Conservation (phyloP, 2,797 vertebrate genomes). For the Micrastur ruficollis region DNA sequence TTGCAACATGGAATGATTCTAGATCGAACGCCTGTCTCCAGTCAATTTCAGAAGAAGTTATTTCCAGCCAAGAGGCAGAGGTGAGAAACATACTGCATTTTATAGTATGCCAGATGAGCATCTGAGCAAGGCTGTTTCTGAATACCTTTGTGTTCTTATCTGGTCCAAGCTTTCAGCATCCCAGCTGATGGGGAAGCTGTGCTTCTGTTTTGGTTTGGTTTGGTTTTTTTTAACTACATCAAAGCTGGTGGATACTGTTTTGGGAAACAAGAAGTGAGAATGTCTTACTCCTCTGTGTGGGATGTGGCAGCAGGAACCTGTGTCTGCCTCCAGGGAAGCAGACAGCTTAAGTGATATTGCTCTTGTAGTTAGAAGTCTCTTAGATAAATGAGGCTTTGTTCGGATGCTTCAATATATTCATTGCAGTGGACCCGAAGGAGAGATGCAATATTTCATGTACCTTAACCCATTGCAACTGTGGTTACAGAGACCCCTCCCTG, state of each 20-base stretch:
- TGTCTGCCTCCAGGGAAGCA: background rate
- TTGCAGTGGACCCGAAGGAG: background rate
- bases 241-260: background rate
- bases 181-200: background rate
- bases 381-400: background rate
- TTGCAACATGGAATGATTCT: background rate
- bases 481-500: background rate
- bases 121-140: background rate
- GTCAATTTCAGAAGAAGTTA: background rate
- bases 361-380: background rate
- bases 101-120: background rate
- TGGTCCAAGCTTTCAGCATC: background rate
- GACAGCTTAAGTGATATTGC: background rate
- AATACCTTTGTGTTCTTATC: background rate
- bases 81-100: background rate
- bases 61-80: background rate
- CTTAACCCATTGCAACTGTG: background rate
- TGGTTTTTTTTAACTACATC: background rate
- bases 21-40: background rate
- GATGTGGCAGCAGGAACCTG: background rate
- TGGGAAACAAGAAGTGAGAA: slow-evolving; percentile 9
- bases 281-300: background rate
- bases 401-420: background rate
- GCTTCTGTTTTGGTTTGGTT: background rate
- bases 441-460: background rate